Percentiles rank a stretch among this genome's conserved stretches.
These are phyloP conservation scores for Sarcophaga subvicina DNA, from an alignment of 2,888 invertebrate genomes.

Conservation along the genomic window DNA sequence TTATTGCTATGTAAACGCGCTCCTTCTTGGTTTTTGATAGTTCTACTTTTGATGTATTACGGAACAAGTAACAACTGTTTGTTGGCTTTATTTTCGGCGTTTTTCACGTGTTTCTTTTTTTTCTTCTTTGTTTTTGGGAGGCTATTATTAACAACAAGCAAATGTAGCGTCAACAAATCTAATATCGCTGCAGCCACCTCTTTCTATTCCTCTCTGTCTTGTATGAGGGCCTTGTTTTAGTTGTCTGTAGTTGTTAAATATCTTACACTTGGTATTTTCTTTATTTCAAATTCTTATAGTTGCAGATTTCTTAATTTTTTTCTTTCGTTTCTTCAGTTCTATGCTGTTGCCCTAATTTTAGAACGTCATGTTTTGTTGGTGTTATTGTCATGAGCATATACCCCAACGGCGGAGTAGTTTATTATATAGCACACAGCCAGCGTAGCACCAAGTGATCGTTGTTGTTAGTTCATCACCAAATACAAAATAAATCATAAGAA, in stretches of 20 bases:
- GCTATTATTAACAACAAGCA: constrained; percentile 67
- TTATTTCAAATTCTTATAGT: constrained; percentile 42
- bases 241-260: constrained; percentile 22
- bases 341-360: constrained; percentile 63
- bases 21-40: constrained; percentile 16
- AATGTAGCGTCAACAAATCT: constrained; percentile 59
- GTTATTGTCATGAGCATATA: constrained; percentile 32
- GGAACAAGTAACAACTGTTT: constrained; percentile 63
- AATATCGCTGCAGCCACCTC: constrained; percentile 41
- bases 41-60: constrained; percentile 54
- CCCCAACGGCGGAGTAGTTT: constrained; percentile 32
- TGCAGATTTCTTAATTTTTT: constrained; percentile 22
- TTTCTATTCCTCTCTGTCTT: constrained; percentile 15
- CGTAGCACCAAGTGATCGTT: constrained; percentile 31
- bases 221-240: not conserved
- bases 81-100: constrained; percentile 41
- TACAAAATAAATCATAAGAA: constrained; percentile 27
- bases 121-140: constrained; percentile 35
- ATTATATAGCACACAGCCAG: constrained; percentile 42
- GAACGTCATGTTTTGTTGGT: constrained; percentile 59
- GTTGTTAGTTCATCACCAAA: constrained; percentile 56
- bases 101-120: constrained; percentile 6
- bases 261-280: constrained; percentile 41
- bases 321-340: constrained; percentile 21
- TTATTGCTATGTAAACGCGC: constrained; percentile 19